A percentile compares a stretch with the other conserved stretches of the same genome.
phyloP scores from a whole-genome alignment of 2,888 invertebrate species.

The Sesia apiformis region DNA sequence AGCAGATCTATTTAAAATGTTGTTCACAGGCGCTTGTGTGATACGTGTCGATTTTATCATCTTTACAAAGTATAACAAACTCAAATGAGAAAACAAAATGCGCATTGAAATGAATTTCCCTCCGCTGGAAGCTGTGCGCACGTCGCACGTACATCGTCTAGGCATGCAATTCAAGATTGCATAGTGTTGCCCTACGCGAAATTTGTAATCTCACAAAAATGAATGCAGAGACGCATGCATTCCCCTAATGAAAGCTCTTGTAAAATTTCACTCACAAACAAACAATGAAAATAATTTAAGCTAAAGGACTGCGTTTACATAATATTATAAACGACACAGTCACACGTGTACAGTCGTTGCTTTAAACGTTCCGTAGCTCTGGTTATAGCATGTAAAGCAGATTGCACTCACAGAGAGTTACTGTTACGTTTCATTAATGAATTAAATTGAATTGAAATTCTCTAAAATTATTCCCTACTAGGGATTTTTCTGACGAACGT shows the following conservation, averaged over 20 bases:
- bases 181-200: slow-evolving; percentile 21
- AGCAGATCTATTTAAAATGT: background rate
- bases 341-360: too few species aligned
- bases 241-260: slow-evolving; percentile 47
- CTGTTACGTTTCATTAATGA: slow-evolving; percentile 7
- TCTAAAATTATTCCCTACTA: slow-evolving; percentile 10
- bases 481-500: slow-evolving; percentile 31
- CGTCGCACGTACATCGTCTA: slow-evolving; percentile 7
- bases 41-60: slow-evolving; percentile 8
- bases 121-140: slow-evolving; percentile 3
- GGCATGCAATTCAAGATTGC: slow-evolving; percentile 12
- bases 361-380: too few species aligned
- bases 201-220: slow-evolving; percentile 37
- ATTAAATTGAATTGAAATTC: slow-evolving; percentile 9
- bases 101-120: slow-evolving; percentile 14
- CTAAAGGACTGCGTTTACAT: slow-evolving; percentile 58
- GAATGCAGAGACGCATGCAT: slow-evolving; percentile 47
- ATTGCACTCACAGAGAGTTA: background rate
- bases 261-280: slow-evolving; percentile 41
- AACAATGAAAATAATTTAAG: slow-evolving; percentile 59
- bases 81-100: slow-evolving; percentile 14
- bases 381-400: too few species aligned
- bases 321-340: slow-evolving; percentile 14
- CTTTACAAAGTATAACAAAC: slow-evolving; percentile 12
- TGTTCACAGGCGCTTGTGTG: background rate